Evolutionary conservation across 2,888 invertebrate species (phyloP).

Genomic region (Dasysyrphus albostriatus): DNA sequence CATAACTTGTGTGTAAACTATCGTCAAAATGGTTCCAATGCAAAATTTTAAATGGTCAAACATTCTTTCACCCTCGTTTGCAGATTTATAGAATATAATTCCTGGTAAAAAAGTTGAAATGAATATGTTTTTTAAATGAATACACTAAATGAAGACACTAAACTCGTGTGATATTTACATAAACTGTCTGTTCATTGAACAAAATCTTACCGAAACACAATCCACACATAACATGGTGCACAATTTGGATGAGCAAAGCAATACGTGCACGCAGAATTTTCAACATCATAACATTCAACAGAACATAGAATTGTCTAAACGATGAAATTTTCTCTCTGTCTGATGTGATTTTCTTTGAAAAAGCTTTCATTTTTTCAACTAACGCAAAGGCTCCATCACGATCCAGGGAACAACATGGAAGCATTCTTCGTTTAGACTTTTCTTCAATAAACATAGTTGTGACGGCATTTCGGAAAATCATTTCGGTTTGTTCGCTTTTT

Average conservation of each 20-base stretch:
- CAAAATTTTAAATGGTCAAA: slow-evolving; percentile 89
- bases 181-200: too few species aligned
- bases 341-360: slow-evolving; percentile 81
- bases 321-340: slow-evolving; percentile 85
- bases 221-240: slow-evolving; percentile 87
- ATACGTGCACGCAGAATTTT: slow-evolving; percentile 86
- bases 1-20: slow-evolving; percentile 89
- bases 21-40: slow-evolving; percentile 87
- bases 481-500: slow-evolving; percentile 53
- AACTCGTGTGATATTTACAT: background rate
- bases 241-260: slow-evolving; percentile 86
- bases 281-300: slow-evolving; percentile 86
- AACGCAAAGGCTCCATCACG: slow-evolving; percentile 79
- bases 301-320: slow-evolving; percentile 86
- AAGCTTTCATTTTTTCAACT: slow-evolving; percentile 85
- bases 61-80: slow-evolving; percentile 88
- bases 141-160: too few species aligned
- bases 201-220: slow-evolving; percentile 82
- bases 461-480: slow-evolving; percentile 82
- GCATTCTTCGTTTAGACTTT: slow-evolving; percentile 76
- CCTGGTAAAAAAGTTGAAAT: slow-evolving; percentile 83
- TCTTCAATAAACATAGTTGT: slow-evolving; percentile 82
- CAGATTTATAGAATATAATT: slow-evolving; percentile 87
- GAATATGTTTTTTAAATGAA: too few species aligned
- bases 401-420: slow-evolving; percentile 74